Evolutionary conservation across 2,888 invertebrate species (phyloP), one percentile per base, ranked within the genome.

Genomic region (Lissonota sp.): DNA sequence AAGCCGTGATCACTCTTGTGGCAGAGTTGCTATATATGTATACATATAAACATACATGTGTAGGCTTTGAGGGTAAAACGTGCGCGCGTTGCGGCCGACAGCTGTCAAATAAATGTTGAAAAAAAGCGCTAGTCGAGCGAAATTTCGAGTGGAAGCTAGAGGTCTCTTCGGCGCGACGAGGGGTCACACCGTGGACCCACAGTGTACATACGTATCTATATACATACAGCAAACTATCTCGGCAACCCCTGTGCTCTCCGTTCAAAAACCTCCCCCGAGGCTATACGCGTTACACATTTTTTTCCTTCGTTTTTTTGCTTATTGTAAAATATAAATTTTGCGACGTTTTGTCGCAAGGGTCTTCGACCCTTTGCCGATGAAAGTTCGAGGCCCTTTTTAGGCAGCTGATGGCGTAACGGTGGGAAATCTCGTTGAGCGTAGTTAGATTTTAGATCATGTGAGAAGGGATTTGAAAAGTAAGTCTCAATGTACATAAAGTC

Each of bases 61-160:
- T 60, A 63, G 79, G 80, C 75, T 80, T 39, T 72, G 71, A 79
- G 84, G 86, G 85, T 86, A 84, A 85, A 87, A 84, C 88, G 88
- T 84, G 83, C 85, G 81, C 86, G 86, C 87, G 82, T 86, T 91
- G 92, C 89, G 89, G 88, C 84, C 91, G 92, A 92, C 92, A 92
- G 92, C 92, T 92, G 92, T 91, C 92, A 91, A 92, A 92, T 91
- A 91, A 92, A 92, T 90, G 92, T 91, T 91, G 84, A 87, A 88
- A 89, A 87, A 92, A 91, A 90, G 87, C 87, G 91, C 91, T 90
- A 90, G 89, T 88, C 89, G 88, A 91, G 92, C 91, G 89, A 91
- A 91, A 91, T 92, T 92, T 91, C 88, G 89, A 92, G 91, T 92
- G 91, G 90, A 83, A 87, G 80, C 83, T 84, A 84, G 75, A 62